A percentile compares a stretch with the other conserved stretches of the same genome.
Conservation (phyloP, 2,797 vertebrate genomes). For the Holocentrus rufus region DNA sequence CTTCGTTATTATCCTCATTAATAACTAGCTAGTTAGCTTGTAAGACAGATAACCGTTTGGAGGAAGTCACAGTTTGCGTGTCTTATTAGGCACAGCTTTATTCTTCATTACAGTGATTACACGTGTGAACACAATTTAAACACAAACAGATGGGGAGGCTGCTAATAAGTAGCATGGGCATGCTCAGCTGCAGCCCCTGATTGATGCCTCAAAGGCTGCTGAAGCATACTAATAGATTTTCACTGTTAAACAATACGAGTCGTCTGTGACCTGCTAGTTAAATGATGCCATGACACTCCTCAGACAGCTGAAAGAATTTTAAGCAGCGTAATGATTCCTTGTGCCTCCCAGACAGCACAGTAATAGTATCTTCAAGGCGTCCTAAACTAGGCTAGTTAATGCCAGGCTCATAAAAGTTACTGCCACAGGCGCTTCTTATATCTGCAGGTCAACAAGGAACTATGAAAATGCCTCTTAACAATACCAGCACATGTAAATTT, state of each 20-base stretch:
- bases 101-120: conserved; percentile 25
- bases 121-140: conserved; percentile 34
- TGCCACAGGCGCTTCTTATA: too few species aligned
- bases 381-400: not conserved
- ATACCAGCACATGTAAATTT: not conserved
- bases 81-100: not conserved
- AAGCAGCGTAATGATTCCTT: too few species aligned
- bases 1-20: not conserved
- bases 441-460: not conserved
- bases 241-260: conserved; percentile 13
- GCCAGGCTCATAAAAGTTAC: not conserved
- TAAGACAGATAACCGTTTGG: not conserved
- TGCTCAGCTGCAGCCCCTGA: conserved; percentile 20
- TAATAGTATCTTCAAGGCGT: too few species aligned
- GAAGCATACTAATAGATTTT: conserved; percentile 32
- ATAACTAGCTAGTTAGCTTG: not conserved
- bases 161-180: conserved; percentile 26
- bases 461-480: not conserved
- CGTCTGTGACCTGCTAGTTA: conserved; percentile 31
- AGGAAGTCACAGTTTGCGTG: not conserved
- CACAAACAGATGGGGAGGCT: conserved; percentile 30
- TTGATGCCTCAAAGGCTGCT: conserved; percentile 34
- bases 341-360: too few species aligned
- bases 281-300: conserved; percentile 19
- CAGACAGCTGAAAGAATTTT: not conserved